These are phyloP conservation scores for Euura lappo DNA, from an alignment of 1,140 invertebrate species.

Conservation along the genomic window DNA sequence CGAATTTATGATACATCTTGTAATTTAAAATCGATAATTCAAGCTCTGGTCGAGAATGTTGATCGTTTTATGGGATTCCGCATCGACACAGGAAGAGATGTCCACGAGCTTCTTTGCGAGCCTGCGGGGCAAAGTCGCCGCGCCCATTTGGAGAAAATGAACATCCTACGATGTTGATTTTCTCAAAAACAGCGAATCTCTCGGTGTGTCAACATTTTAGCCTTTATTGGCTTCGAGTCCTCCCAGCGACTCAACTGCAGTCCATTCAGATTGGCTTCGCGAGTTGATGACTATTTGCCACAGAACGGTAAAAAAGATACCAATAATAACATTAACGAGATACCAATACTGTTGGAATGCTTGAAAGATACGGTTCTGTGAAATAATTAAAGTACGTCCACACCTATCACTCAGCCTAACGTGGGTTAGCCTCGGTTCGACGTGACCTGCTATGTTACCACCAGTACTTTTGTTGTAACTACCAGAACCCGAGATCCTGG, in stretches of 20 bases:
- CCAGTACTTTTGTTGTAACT: not conserved
- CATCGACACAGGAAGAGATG: not conserved
- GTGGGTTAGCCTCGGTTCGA: not conserved
- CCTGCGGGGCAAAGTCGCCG: not conserved
- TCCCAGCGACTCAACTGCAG: too few species aligned
- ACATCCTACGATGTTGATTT: not conserved
- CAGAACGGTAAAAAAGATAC: not conserved
- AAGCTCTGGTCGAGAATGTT: not conserved
- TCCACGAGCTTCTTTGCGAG: not conserved
- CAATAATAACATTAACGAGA: too few species aligned
- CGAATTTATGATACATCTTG: too few species aligned
- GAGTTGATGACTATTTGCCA: not conserved
- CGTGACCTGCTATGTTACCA: constrained; percentile 2
- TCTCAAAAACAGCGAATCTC: too few species aligned
- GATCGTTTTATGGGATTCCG: not conserved
- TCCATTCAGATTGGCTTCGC: not conserved
- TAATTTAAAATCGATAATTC: not conserved
- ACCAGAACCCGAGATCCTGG: not conserved
- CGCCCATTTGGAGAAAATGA: not conserved
- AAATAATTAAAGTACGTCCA: constrained; percentile 14
- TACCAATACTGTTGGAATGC: constrained; percentile 8
- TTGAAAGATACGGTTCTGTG: constrained; percentile 10
- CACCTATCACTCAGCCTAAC: constrained; percentile 15
- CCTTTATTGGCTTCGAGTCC: too few species aligned
- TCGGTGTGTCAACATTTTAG: too few species aligned